Evolutionary conservation across 1,140 invertebrate genomes (phyloP).

Genomic region (Drosophila saltans): DNA sequence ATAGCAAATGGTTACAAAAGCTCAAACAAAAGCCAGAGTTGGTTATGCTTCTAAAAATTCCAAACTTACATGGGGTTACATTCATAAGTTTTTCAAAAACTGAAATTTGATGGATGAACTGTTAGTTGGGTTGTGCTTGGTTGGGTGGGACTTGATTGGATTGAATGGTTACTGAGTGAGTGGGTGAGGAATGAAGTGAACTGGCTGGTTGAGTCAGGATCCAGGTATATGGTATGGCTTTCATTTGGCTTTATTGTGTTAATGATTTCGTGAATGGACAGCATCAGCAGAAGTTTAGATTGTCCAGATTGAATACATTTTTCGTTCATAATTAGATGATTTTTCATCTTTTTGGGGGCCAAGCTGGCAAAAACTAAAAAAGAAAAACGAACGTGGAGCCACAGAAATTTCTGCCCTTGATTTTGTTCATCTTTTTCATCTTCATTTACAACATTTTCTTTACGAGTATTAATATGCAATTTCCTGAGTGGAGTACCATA

Average conservation of each 20-base stretch:
- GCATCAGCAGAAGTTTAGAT: neutral
- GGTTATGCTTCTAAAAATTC: conserved; percentile 16
- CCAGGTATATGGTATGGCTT: neutral
- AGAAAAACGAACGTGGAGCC: too few species aligned
- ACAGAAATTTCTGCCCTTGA: too few species aligned
- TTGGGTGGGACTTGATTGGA: too few species aligned
- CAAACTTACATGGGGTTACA: conserved; percentile 1
- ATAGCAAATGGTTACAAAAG: conserved; percentile 15
- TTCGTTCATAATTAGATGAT: neutral
- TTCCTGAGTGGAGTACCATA: too few species aligned
- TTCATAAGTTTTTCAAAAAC: conserved; percentile 13
- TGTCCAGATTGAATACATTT: neutral
- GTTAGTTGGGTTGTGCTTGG: neutral
- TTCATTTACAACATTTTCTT: too few species aligned
- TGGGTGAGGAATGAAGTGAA: neutral
- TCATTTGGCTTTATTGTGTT: neutral
- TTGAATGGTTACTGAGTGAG: too few species aligned
- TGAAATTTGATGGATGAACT: neutral
- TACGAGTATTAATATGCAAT: too few species aligned
- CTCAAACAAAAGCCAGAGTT: conserved; percentile 6
- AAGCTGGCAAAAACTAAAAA: neutral
- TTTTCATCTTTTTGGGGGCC: neutral
- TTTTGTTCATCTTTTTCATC: too few species aligned
- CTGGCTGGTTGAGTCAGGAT: neutral
- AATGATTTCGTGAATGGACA: neutral